Evolutionary conservation across 2,113 vertebrate species (phyloP).

Genomic region (Butorides virescens): DNA sequence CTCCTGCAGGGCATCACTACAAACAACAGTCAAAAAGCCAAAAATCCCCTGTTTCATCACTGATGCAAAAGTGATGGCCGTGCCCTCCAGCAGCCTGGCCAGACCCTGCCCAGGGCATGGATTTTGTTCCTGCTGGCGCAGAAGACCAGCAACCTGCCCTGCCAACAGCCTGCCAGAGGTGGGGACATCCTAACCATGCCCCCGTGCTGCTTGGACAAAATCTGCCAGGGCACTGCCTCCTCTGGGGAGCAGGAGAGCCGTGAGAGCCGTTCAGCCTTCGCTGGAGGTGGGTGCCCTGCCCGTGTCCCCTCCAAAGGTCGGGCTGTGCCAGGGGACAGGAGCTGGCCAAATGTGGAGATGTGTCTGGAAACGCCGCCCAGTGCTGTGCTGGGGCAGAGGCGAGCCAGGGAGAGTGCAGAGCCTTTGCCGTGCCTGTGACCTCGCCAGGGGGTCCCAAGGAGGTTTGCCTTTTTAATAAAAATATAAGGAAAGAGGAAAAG

Average conservation of each 20-base stretch:
- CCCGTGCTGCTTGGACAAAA: fast-evolving
- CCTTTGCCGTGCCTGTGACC: fast-evolving
- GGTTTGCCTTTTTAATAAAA: not conserved
- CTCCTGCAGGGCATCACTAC: not conserved
- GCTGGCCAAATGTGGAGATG: not conserved
- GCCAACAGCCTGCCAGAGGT: not conserved
- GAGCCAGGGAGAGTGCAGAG: not conserved
- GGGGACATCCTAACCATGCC: not conserved
- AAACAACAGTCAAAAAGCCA: not conserved
- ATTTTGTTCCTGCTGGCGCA: not conserved
- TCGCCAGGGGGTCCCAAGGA: too few relatives aligned
- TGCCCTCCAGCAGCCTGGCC: not conserved
- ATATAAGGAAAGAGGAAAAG: not conserved
- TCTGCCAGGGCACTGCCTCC: not conserved
- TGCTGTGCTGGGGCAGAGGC: fast-evolving
- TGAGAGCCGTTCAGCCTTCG: not conserved
- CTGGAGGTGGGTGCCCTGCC: not conserved
- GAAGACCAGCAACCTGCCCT: not conserved
- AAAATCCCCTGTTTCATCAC: not conserved
- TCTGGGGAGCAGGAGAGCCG: fast-evolving
- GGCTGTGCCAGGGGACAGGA: not conserved
- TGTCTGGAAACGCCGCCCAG: not conserved
- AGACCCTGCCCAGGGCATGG: not conserved
- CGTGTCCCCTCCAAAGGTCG: not conserved
- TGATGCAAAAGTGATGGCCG: not conserved